Base-by-base conservation (phyloP, 2,888 invertebrate genomes). In the Anthophora plumipes region DNA sequence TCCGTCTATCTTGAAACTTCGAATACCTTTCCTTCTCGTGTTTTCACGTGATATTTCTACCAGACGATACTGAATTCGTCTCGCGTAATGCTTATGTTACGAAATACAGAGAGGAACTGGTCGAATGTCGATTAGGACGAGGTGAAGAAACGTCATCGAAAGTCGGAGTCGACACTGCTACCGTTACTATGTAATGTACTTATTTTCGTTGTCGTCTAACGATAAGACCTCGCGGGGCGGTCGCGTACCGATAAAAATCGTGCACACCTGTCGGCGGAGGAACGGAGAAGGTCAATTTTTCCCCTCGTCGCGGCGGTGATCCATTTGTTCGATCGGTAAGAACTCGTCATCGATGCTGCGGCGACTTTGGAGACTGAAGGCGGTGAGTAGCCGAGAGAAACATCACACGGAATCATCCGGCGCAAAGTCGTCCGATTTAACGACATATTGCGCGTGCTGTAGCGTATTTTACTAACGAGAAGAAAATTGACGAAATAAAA, bases 371-470 rank as follows among this genome's bases (percentile, higher is more conserved):
- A 88, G 86, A 79, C 80, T 86, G 48, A 89, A 88, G 59, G 69
- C 78, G 88, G 91, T 91, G 89, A 91, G 91, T 90, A 86, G 46
- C 41, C 48, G n/a, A 46, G 46, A n/a, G n/a, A n/a, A n/a, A n/a
- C 54, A 67, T 77, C 60, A 73, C 57, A 67, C 14, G 67, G 54
- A 52, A 0, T 25, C 74, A 55, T 71, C n/a, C n/a, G n/a, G n/a
- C n/a, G n/a, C n/a, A n/a, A n/a, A 17, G 31, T 14, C 12, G 31
- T 39, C 46, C 39, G 55, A 57, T 39, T 39, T 50, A 25, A 14
- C 52, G 41, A 50, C n/a, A n/a, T 43, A 67, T 39, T 43, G 61
- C 50, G 37, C 41, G 25, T 8, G 41, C 37, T 55, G 77, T 63
- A 25, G 66, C 57, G 61, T 68, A 57, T 71, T 80, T 71, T 77